These are phyloP conservation scores for Pollimyrus isidori DNA, from an alignment of 2,113 vertebrate genomes.

Conservation along the genomic window DNA sequence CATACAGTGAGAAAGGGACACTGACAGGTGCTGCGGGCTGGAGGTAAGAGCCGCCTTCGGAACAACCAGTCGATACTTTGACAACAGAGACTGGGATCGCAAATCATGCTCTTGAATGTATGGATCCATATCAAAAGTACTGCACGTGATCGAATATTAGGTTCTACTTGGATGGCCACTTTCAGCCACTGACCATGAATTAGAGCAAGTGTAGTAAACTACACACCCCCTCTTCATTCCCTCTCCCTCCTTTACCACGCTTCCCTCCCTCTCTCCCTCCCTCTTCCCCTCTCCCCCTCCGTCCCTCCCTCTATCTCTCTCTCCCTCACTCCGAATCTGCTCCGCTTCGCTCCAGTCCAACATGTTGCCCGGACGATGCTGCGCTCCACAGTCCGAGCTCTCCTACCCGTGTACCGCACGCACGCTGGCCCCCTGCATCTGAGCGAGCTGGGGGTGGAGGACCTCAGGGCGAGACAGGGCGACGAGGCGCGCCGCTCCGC, in stretches of 20 bases:
- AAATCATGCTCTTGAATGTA: neutral
- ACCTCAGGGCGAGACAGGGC: slow-evolving; percentile 14
- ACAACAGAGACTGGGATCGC: neutral
- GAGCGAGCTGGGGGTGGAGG: slow-evolving; percentile 31
- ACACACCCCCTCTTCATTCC: slow-evolving; percentile 12
- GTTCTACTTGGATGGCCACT: neutral
- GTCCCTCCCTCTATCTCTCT: slow-evolving; percentile 22
- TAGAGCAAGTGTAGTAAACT: slow-evolving; percentile 23
- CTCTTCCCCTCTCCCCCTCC: neutral
- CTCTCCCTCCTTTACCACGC: slow-evolving; percentile 16
- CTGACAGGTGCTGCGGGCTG: neutral
- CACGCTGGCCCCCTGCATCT: slow-evolving; percentile 30
- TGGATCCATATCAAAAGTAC: neutral
- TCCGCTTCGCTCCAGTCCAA: slow-evolving; percentile 35
- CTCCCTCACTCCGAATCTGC: slow-evolving; percentile 19
- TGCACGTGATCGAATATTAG: neutral
- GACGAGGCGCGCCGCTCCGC: slow-evolving; percentile 24
- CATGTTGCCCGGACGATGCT: slow-evolving; percentile 48
- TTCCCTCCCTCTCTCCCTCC: slow-evolving; percentile 20
- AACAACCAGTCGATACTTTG: neutral
- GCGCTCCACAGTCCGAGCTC: slow-evolving; percentile 35
- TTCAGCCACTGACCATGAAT: slow-evolving; percentile 19
- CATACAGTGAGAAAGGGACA: neutral
- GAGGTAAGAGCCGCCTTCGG: neutral
- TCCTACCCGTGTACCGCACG: slow-evolving; percentile 33